Conservation (phyloP, 1,140 invertebrate genomes). For the Halesus radiatus region DNA sequence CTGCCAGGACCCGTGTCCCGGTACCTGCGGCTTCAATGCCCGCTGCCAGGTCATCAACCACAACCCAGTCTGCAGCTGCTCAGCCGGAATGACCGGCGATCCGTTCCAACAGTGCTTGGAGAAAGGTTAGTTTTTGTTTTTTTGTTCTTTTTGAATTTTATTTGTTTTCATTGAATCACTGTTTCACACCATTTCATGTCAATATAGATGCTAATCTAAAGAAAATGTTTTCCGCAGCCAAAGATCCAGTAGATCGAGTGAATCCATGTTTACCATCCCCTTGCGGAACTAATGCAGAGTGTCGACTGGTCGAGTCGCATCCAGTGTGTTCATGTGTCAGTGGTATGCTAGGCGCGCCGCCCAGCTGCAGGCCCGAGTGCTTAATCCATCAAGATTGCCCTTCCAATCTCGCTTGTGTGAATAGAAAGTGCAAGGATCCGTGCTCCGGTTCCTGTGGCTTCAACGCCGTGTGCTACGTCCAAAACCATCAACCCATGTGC, state of each 20-base stretch:
- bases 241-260: conserved; percentile 59
- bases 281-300: conserved; percentile 87
- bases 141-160: too few species aligned
- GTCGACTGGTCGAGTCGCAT: conserved; percentile 76
- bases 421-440: conserved; percentile 83
- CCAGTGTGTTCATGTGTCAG: conserved; percentile 83
- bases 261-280: conserved; percentile 85
- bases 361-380: conserved; percentile 83
- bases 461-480: conserved; percentile 82
- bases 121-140: conserved; percentile 69
- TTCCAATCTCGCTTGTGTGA: conserved; percentile 81
- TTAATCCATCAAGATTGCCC: conserved; percentile 86
- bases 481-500: conserved; percentile 85
- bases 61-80: conserved; percentile 88
- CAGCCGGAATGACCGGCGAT: conserved; percentile 82
- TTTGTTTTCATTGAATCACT: too few species aligned
- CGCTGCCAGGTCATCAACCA: conserved; percentile 86
- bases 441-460: conserved; percentile 88
- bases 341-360: conserved; percentile 87
- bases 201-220: too few species aligned
- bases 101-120: conserved; percentile 83
- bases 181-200: too few species aligned
- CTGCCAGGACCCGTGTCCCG: conserved; percentile 85
- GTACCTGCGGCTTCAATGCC: conserved; percentile 84
- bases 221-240: conserved; percentile 40